phyloP scores from a whole-genome alignment of 2,888 invertebrate genomes.

The Caenorhabditis japonica region DNA sequence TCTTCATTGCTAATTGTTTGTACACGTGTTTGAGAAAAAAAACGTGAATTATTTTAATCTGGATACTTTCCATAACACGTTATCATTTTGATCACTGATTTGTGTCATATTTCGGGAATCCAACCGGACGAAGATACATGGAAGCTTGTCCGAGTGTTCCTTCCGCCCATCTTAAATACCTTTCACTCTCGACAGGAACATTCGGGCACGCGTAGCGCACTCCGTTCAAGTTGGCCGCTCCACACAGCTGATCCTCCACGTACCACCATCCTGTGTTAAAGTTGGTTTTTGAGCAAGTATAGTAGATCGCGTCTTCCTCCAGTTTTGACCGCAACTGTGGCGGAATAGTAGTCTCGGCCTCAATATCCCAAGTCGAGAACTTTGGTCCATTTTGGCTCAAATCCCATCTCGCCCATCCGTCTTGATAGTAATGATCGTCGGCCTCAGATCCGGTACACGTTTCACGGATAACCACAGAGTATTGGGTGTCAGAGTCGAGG shows the following conservation, averaged over 20 bases:
- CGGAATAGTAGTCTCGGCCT: slow-evolving; percentile 29
- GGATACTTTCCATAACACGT: slow-evolving; percentile 1
- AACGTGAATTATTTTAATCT: slow-evolving; percentile 17
- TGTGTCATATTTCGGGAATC: slow-evolving; percentile 60
- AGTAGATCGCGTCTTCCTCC: slow-evolving; percentile 28
- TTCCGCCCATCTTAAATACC: slow-evolving; percentile 64
- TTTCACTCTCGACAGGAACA: slow-evolving; percentile 55
- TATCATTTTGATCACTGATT: slow-evolving; percentile 1
- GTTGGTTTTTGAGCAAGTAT: slow-evolving; percentile 61
- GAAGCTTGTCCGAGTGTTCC: slow-evolving; percentile 59
- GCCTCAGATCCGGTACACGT: slow-evolving; percentile 65
- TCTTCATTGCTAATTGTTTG: too few species aligned
- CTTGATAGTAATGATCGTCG: slow-evolving; percentile 58
- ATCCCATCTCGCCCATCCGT: slow-evolving; percentile 70
- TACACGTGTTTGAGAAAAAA: neutral
- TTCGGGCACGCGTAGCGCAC: slow-evolving; percentile 61
- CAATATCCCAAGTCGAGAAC: slow-evolving; percentile 62
- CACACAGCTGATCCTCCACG: slow-evolving; percentile 59
- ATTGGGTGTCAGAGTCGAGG: slow-evolving; percentile 47
- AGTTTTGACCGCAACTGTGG: slow-evolving; percentile 19
- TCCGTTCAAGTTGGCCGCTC: slow-evolving; percentile 68
- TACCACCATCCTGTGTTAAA: slow-evolving; percentile 71
- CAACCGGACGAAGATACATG: slow-evolving; percentile 60
- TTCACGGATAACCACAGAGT: slow-evolving; percentile 60
- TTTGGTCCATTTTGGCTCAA: slow-evolving; percentile 60